A percentile compares a stretch with the other conserved stretches of the same genome.
phyloP scores from a whole-genome alignment of 35 echinoderm and acorn worm species.

The Stichopus chloronotus region DNA sequence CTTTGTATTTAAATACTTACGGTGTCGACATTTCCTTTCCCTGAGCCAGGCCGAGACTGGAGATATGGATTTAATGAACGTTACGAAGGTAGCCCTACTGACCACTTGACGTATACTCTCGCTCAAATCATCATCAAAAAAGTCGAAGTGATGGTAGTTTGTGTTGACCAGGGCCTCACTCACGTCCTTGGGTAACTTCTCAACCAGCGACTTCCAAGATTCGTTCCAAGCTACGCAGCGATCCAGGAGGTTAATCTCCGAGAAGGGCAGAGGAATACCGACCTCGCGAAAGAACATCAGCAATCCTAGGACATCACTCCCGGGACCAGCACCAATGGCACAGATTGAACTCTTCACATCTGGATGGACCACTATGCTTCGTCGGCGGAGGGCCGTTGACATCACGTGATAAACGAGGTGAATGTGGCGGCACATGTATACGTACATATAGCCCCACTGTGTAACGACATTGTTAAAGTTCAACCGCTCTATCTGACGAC shows the following conservation, averaged over 20 bases:
- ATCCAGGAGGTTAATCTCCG: conserved; percentile 28
- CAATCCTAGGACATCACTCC: conserved; percentile 26
- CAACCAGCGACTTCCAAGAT: conserved; percentile 4
- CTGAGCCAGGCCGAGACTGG: conserved; percentile 43
- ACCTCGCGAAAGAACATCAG: conserved; percentile 35
- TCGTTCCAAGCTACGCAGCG: conserved; percentile 44
- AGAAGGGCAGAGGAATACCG: conserved; percentile 16
- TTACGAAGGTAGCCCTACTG: conserved; percentile 19
- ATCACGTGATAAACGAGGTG: conserved; percentile 29
- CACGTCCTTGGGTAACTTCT: conserved; percentile 1
- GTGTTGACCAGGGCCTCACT: background rate
- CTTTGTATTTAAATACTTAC: background rate
- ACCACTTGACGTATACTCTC: background rate
- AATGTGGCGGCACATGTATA: conserved; percentile 43
- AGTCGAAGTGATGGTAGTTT: conserved; percentile 37
- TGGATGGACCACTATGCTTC: background rate
- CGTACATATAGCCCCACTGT: conserved; percentile 50
- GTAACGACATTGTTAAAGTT: conserved; percentile 48
- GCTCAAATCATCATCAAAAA: conserved; percentile 31
- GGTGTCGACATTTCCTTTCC: background rate
- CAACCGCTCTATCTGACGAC: conserved; percentile 10
- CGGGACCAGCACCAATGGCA: conserved; percentile 32
- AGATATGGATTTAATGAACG: conserved; percentile 21
- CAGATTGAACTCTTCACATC: background rate
- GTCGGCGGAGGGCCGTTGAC: background rate